Conservation (phyloP, 1,140 invertebrate genomes). For the Drosophila setifemur region DNA sequence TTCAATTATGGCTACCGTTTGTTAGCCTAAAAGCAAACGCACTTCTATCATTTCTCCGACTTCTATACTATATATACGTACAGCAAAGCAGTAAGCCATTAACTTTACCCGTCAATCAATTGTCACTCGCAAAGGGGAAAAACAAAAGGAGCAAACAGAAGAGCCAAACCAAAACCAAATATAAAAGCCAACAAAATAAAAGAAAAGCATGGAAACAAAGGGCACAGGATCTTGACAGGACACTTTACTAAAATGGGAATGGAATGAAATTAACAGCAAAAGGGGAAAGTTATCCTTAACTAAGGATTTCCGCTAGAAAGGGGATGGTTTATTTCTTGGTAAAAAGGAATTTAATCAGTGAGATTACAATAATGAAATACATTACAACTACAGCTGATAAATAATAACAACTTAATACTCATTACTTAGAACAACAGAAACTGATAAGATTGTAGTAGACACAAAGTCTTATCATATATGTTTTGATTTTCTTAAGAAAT, state of each 20-base stretch:
- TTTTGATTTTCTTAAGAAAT: too few species aligned
- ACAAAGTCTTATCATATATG: too few species aligned
- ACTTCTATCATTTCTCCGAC: conserved; percentile 17
- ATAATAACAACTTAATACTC: neutral
- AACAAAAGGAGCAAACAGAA: conserved; percentile 23
- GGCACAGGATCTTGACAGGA: conserved; percentile 61
- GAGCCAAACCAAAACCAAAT: too few species aligned
- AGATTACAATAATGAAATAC: neutral
- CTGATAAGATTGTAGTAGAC: neutral
- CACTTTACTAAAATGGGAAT: conserved; percentile 41
- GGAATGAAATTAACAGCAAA: conserved; percentile 34
- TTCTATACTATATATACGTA: conserved; percentile 16
- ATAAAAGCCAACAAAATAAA: neutral
- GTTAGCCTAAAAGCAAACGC: conserved; percentile 18
- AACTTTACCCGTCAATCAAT: conserved; percentile 77
- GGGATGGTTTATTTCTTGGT: too few species aligned
- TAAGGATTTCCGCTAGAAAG: conserved; percentile 22
- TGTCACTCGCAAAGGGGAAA: conserved; percentile 54
- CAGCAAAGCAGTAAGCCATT: conserved; percentile 61
- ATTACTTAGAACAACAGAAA: neutral
- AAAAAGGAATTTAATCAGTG: too few species aligned
- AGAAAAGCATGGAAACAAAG: conserved; percentile 44
- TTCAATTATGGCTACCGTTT: conserved; percentile 58
- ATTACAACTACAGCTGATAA: neutral
- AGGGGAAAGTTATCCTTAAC: conserved; percentile 5